These are phyloP conservation scores for Hippoglossus hippoglossus DNA, from an alignment of 2,797 vertebrate genomes.

Conservation along the genomic window DNA sequence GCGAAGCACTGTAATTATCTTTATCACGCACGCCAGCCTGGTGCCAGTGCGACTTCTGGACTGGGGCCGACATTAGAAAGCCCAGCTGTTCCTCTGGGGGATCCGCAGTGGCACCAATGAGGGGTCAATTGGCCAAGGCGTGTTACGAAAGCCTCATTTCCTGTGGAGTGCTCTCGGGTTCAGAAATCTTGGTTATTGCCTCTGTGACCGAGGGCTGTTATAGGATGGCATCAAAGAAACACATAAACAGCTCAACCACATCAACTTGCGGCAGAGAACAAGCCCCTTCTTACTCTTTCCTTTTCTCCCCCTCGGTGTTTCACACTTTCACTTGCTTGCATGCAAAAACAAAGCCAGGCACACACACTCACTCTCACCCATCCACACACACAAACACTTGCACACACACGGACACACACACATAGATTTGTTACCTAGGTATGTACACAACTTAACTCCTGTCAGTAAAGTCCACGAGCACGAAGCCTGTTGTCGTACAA, in stretches of 20 bases:
- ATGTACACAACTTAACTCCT: conserved; percentile 72
- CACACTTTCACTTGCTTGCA: conserved; percentile 64
- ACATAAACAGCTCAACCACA: conserved; percentile 71
- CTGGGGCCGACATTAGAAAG: conserved; percentile 69
- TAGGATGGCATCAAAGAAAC: conserved; percentile 74
- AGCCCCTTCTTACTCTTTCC: conserved; percentile 72
- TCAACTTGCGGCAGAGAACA: conserved; percentile 56
- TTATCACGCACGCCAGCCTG: conserved; percentile 66
- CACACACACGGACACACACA: conserved; percentile 23
- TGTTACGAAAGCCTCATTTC: conserved; percentile 72
- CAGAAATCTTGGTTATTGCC: conserved; percentile 62
- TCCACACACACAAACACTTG: conserved; percentile 5
- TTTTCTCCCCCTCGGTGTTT: conserved; percentile 54
- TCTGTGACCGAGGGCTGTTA: conserved; percentile 63
- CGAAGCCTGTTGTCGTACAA: conserved; percentile 61
- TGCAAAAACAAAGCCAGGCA: conserved; percentile 51
- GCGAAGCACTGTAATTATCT: conserved; percentile 67
- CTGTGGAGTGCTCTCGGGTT: conserved; percentile 66
- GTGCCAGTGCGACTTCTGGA: conserved; percentile 70
- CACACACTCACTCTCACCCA: conserved; percentile 2
- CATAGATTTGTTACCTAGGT: conserved; percentile 63
- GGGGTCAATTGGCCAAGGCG: conserved; percentile 59
- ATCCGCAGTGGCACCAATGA: conserved; percentile 55
- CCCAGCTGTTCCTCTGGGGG: conserved; percentile 57
- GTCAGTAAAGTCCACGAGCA: conserved; percentile 44